A percentile compares a stretch with the other conserved stretches of the same genome.
These are phyloP conservation scores for Cathartes aura DNA, from an alignment of 2,113 vertebrate species.

Conservation along the genomic window DNA sequence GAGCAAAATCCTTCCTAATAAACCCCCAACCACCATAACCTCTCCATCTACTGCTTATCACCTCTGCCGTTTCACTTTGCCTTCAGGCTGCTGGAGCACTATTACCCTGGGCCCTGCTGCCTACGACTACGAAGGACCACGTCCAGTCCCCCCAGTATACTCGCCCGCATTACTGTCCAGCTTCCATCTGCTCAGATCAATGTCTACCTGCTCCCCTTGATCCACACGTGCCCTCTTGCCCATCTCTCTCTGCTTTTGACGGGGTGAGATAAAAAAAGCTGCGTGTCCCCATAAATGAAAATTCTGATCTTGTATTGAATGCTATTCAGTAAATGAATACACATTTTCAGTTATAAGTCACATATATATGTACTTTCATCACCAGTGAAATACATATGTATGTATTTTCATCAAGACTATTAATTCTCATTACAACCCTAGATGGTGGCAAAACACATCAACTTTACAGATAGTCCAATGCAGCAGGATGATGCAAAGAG, in stretches of 20 bases:
- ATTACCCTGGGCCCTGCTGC: not conserved
- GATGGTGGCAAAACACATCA: not conserved
- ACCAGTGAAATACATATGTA: not conserved
- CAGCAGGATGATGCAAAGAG: not conserved
- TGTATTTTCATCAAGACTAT: not conserved
- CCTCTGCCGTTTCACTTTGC: accelerated
- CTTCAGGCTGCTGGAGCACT: not conserved
- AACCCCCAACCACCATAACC: not conserved
- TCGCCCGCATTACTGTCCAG: not conserved
- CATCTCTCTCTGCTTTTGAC: not conserved
- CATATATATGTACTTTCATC: not conserved
- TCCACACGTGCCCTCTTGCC: not conserved
- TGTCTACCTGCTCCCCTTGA: not conserved
- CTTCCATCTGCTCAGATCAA: not conserved
- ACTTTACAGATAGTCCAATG: not conserved
- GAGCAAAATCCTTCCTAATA: not conserved
- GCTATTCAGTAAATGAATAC: not conserved
- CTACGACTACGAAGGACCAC: accelerated
- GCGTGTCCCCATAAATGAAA: not conserved
- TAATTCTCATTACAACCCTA: not conserved
- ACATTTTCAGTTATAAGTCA: not conserved
- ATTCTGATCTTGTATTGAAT: not conserved
- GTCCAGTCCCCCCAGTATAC: not conserved
- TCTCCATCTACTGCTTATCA: not conserved
- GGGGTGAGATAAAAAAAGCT: not conserved